phyloP scores from a whole-genome alignment of 2,113 vertebrate species.

The Drymodes brunneopygia region DNA sequence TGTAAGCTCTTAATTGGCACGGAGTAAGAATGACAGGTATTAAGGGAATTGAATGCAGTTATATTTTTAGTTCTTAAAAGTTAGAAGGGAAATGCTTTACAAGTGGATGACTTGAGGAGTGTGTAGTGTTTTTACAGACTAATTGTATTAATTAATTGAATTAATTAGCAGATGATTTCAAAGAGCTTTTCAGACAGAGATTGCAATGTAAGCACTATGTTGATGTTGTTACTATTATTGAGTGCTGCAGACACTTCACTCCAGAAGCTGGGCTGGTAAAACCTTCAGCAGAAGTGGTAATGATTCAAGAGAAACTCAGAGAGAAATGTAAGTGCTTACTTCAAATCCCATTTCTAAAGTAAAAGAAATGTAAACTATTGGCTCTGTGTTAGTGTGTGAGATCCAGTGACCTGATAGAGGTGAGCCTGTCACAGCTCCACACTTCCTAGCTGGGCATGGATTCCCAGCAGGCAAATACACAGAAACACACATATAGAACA shows the following conservation, averaged over 20 bases:
- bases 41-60: slow-evolving; percentile 17
- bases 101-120: background rate
- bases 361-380: background rate
- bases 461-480: background rate
- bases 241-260: background rate
- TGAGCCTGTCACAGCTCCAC: background rate
- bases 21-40: slow-evolving; percentile 36
- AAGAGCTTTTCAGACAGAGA: background rate
- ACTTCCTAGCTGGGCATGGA: accelerated
- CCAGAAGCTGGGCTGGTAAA: background rate
- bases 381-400: background rate
- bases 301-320: background rate
- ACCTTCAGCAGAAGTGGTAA: background rate
- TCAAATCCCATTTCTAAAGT: background rate
- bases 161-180: slow-evolving; percentile 40
- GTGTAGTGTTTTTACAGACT: background rate
- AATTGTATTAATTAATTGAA: slow-evolving; percentile 50
- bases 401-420: background rate
- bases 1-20: slow-evolving; percentile 33
- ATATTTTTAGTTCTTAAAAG: background rate
- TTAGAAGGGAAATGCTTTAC: background rate
- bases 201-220: background rate
- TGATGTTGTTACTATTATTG: background rate
- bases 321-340: background rate
- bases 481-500: background rate